Evolutionary conservation across 35 echinoderm and acorn worm species (phyloP), one percentile per base, ranked within the genome.

Genomic region (Diadema setosum): DNA sequence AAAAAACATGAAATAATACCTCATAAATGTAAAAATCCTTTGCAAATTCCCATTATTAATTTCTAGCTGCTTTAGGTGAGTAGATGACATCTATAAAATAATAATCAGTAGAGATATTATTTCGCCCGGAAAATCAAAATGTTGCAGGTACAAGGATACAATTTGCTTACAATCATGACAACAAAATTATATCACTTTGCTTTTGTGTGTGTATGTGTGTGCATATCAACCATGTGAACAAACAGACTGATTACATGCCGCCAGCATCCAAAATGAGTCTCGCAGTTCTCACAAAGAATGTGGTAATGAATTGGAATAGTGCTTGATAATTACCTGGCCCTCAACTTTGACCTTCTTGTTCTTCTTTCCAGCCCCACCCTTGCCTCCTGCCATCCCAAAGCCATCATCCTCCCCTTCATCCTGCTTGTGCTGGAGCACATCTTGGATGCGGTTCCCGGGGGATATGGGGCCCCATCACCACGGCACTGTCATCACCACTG

Each of bases 391-490:
- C 4, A 64, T 40, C 37, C 75, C 64, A 87, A 83, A 88, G 11
- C 81, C 82, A 86, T 90, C 84, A 39, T 94, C 87, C 12, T 89
- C 87, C 41, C 90, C 87, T 0, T 96, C 94, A 36, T 86, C 90
- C 55, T 84, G 36, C 6, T 88, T 80, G 42, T 89, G 82, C 80
- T 85, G 43, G 17, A 92, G 42, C 12, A 96, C 87, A 46, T 92
- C 86, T 56, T 45, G 16, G 24, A 88, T 86, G 24, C 59, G 24
- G 36, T 83, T 84, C n/a, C 70, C 81, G 39, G 76, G 83, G 56
- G 81, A 75, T 24, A 90, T 20, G 30, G 91, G 81, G n/a, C 42
- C 91, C 91, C 16, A 44, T 55, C 12, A 83, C n/a, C 30, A 43
- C 58, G 59, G 42, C 42, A 56, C 58, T 85, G 46, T 67, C 43